Evolutionary conservation across 1,140 invertebrate species (phyloP).

Genomic region (Prorops nasuta): DNA sequence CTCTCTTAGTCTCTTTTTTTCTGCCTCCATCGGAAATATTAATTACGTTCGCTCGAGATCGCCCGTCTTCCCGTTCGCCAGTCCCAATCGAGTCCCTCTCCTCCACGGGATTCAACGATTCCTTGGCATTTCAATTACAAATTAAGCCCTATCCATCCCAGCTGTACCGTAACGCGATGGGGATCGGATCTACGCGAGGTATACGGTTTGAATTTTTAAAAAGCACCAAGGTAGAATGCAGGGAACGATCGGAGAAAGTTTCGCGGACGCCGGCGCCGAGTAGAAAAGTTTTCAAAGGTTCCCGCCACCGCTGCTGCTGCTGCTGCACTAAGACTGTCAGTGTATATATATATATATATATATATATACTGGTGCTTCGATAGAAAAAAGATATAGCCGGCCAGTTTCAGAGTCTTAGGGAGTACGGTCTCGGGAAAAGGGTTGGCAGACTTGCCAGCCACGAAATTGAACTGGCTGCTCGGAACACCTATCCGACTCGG

Average conservation of each 20-base stretch:
- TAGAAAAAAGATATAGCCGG: background rate
- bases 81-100: constrained; percentile 1
- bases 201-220: constrained; percentile 33
- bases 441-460: constrained; percentile 16
- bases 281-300: constrained; percentile 34
- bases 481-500: constrained; percentile 15
- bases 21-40: constrained; percentile 20
- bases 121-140: constrained; percentile 32
- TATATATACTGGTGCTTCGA: background rate
- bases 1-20: too few species aligned
- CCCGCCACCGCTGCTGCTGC: too few species aligned
- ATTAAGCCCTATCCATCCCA: constrained; percentile 18
- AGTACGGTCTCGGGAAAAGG: too few species aligned
- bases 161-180: too few species aligned
- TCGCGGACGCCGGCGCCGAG: constrained; percentile 27
- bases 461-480: constrained; percentile 22
- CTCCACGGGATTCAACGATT: constrained; percentile 2
- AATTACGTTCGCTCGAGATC: constrained; percentile 7
- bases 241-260: constrained; percentile 35
- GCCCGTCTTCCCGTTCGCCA: background rate
- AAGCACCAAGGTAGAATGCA: constrained; percentile 22
- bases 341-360: too few species aligned
- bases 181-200: too few species aligned
- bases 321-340: too few species aligned
- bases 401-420: too few species aligned